Evolutionary conservation across 2,797 vertebrate genomes (phyloP).

Genomic region (Lacerta agilis): DNA sequence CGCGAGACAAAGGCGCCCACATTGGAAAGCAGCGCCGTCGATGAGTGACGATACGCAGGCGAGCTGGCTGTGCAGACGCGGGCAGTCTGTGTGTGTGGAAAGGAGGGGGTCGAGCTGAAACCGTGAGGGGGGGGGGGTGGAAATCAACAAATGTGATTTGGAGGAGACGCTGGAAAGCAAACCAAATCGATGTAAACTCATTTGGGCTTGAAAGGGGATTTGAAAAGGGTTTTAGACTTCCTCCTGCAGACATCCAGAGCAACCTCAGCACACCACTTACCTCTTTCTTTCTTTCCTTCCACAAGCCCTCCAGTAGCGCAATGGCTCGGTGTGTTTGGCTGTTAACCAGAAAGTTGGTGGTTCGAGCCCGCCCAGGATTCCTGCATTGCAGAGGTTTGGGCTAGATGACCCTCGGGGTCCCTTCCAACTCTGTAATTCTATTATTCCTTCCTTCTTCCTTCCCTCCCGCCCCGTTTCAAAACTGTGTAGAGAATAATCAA

Average conservation of each 20-base stretch:
- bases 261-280: too few species aligned
- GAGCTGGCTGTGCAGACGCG: constrained; percentile 28
- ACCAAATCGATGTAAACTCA: constrained; percentile 72
- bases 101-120: constrained; percentile 59
- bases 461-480: background rate
- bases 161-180: constrained; percentile 73
- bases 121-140: constrained; percentile 68
- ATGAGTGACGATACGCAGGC: constrained; percentile 88
- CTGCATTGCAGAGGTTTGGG: too few species aligned
- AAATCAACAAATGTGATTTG: constrained; percentile 80
- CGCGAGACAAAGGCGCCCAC: constrained; percentile 78
- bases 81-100: constrained; percentile 55
- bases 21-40: constrained; percentile 76
- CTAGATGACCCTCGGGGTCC: too few species aligned
- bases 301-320: background rate
- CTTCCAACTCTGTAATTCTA: too few species aligned
- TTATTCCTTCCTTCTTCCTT: background rate
- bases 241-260: accelerated
- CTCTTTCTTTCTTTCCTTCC: too few species aligned
- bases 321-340: too few species aligned
- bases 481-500: too few species aligned
- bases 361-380: too few species aligned
- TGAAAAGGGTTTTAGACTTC: background rate
- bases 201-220: constrained; percentile 62
- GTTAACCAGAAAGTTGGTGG: too few species aligned